A percentile compares a stretch with the other conserved stretches of the same genome.
Evolutionary conservation across 2,888 invertebrate genomes (phyloP).

Genomic region (Brachycybe producta): DNA sequence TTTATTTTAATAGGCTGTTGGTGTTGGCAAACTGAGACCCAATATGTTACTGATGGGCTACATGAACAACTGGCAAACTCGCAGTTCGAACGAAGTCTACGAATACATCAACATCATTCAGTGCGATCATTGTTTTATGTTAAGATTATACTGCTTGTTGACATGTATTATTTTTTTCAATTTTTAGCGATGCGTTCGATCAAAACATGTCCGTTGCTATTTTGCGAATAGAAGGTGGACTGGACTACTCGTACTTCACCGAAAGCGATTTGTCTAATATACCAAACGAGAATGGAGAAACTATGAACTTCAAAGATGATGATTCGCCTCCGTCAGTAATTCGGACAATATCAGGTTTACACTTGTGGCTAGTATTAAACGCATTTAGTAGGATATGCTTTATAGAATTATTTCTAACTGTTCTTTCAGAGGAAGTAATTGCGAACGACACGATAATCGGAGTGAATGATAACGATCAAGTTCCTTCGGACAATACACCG

Average conservation of each 20-base stretch:
- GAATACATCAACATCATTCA: conserved; percentile 21
- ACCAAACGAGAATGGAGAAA: not conserved
- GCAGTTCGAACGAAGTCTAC: conserved; percentile 14
- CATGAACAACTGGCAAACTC: conserved; percentile 48
- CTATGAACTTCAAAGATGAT: too few species aligned
- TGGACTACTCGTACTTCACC: conserved; percentile 33
- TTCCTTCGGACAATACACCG: not conserved
- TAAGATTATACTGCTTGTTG: conserved; percentile 4
- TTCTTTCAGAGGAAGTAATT: conserved; percentile 1
- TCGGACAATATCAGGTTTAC: too few species aligned
- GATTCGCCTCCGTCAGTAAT: not conserved
- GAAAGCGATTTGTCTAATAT: conserved; percentile 4
- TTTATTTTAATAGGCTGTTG: conserved; percentile 42
- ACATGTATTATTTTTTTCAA: not conserved
- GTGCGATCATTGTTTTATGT: conserved; percentile 9
- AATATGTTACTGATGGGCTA: conserved; percentile 90
- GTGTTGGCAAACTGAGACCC: conserved; percentile 84
- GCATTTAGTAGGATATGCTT: too few species aligned
- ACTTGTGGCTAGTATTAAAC: too few species aligned
- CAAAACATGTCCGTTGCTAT: conserved; percentile 40
- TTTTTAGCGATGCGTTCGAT: conserved; percentile 41
- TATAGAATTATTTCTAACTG: too few species aligned
- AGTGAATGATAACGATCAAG: not conserved
- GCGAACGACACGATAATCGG: not conserved
- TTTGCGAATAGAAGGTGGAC: conserved; percentile 37